Evolutionary conservation across 1,140 invertebrate species (phyloP).

Genomic region (Anastrepha ludens): DNA sequence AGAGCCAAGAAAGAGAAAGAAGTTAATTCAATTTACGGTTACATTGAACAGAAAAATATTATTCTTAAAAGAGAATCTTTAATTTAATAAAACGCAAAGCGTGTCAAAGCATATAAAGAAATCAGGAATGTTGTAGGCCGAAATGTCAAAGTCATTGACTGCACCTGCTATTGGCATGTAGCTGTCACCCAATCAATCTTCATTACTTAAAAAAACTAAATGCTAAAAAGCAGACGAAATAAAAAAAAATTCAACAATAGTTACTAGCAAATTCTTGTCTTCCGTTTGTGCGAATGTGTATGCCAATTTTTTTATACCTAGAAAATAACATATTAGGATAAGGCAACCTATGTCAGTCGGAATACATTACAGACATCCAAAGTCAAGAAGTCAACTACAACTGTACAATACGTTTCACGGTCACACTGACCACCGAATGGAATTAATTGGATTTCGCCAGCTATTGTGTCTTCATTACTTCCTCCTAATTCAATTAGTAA

Average conservation of each 20-base stretch:
- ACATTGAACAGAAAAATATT: not conserved
- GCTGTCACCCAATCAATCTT: no score
- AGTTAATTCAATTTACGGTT: not conserved
- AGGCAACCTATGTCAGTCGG: not conserved
- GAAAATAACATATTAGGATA: not conserved
- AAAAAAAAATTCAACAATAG: not conserved
- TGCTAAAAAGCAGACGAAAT: no score
- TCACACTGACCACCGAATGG: conserved; percentile 26
- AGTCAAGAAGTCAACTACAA: not conserved
- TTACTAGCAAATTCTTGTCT: not conserved
- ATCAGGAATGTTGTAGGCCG: no score
- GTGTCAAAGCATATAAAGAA: not conserved
- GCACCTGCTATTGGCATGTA: no score
- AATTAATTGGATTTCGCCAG: conserved; percentile 53
- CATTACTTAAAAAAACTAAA: no score
- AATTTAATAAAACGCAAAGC: not conserved
- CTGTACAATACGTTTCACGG: not conserved
- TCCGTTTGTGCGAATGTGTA: not conserved
- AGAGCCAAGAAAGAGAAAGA: not conserved
- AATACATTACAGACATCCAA: not conserved
- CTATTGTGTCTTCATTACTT: conserved; percentile 39
- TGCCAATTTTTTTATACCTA: not conserved
- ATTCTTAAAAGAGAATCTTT: not conserved
- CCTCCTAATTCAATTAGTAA: conserved; percentile 47
- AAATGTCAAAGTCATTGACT: no score